Base-by-base conservation (phyloP, 2,888 invertebrate species). In the Sarcophaga rosellei region DNA sequence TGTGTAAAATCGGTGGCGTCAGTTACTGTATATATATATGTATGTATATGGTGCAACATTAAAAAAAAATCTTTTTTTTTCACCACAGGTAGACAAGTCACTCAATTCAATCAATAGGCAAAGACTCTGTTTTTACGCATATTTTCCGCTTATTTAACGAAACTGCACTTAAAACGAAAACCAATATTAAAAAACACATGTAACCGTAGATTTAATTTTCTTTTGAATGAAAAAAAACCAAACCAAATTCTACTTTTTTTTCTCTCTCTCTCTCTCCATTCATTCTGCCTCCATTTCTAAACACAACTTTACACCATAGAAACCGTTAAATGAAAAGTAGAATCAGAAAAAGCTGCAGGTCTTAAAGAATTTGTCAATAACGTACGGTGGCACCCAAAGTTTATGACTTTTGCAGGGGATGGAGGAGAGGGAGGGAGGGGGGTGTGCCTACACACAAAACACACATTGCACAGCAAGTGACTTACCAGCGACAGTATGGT, bases 321-420 rank as follows among this genome's bases (percentile, higher is more conserved):
- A 81, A 86, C 84, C 84, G 84, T 84, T 86, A 84, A 86, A 78
- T 74, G 70, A 75, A 86, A 84, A 81, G 75, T n/a, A 47, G 62
- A 77, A 77, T 53, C 12, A 15, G 66, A 11, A n/a, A 72, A 73
- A 61, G 53, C 78, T 77, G 81, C 68, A 70, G 86, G 86, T 81
- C 78, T 79, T 66, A 76, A 86, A 81, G 86, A 86, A 86, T 86
- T 86, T 86, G 86, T 84, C 86, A 86, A 81, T 84, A 86, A 62
- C 62, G 59, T 78, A 72, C 76, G 35, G 84, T 86, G 84, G 81
- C 81, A 77, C 47, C 44, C 69, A 66, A 8, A 63, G 20, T 77
- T 72, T 77, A 82, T 82, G 82, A 63, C 72, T 65, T 45, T 82
- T 70, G 17, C 4, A 17, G 53, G 4, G 4, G 2, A 2, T 0